These are phyloP conservation scores for Eremobia ochroleuca DNA, from an alignment of 2,888 invertebrate species.

Conservation along the genomic window DNA sequence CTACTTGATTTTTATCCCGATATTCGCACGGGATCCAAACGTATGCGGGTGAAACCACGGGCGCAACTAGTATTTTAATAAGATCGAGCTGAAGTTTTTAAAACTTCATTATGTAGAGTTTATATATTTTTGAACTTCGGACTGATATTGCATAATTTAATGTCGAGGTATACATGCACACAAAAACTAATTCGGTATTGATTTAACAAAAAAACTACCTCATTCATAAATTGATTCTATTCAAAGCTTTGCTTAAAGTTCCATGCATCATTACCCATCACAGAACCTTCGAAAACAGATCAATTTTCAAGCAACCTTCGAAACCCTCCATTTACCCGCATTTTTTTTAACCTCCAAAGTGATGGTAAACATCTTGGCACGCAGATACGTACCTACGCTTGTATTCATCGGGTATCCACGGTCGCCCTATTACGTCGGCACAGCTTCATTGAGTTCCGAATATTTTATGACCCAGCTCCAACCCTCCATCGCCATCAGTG, in stretches of 20 bases:
- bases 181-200: background rate
- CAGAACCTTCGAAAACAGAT: constrained; percentile 20
- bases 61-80: background rate
- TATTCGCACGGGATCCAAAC: accelerated
- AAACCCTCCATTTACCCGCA: constrained; percentile 4
- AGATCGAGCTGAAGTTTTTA: too few relatives aligned
- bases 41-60: too few relatives aligned
- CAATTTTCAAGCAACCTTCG: background rate
- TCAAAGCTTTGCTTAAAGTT: background rate
- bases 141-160: background rate
- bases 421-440: constrained; percentile 24
- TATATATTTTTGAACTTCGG: background rate
- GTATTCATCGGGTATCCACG: constrained; percentile 27
- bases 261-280: constrained; percentile 9
- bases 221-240: background rate
- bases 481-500: constrained; percentile 34
- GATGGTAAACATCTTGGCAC: constrained; percentile 27
- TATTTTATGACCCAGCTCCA: constrained; percentile 54
- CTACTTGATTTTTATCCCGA: too few relatives aligned
- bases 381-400: constrained; percentile 18
- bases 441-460: constrained; percentile 53
- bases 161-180: accelerated
- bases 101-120: background rate
- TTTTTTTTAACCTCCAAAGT: constrained; percentile 24
- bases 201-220: background rate